Base-by-base conservation (phyloP, 2,113 vertebrate species). In the Larimichthys crocea region DNA sequence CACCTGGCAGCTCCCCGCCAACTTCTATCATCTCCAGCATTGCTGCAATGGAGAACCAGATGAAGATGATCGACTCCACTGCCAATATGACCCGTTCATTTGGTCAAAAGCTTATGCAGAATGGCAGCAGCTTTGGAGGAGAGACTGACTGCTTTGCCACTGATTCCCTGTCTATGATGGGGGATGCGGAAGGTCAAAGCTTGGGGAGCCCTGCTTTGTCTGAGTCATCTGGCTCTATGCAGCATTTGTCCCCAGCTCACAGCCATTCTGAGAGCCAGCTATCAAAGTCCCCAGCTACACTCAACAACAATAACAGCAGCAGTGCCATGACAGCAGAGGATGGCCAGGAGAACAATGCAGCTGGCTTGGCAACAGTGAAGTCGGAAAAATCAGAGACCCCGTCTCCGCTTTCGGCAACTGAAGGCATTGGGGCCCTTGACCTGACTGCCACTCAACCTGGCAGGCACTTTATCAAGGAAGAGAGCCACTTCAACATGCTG, bases 21-120 rank as follows among this genome's bases (percentile, higher is more conserved):
- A 89, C 85, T 59, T 98, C 98, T 0, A 97, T 98, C 74, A 99
- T 99, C 83, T 99, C 98, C 86, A 99, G 97, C 93, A 98, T 99
- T 44, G 97, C 97, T 59, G 97, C 97, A 63, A 95, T 99, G 89
- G 98, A 99, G 94, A 99, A 99, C 93, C 98, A 99, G 93, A 99
- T 99, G 97, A 99, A 98, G 89, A 97, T 99, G 96, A 99, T 97
- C 35, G 98, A 99, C 94, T 97, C 96, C 35, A 97, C 97, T 88
- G 95, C 96, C 93, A 96, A 95, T 93, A 96, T 97, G 83, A 96
- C 93, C 69, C 97, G 95, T 74, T 94, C 96, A 77, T 93, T 97
- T 77, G 87, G 94, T 88, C 87, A 96, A 72, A 98, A 97, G 95
- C 93, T 95, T 5, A 76, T 79, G 44, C 97, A 97, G 86, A 99